phyloP scores from a whole-genome alignment of 2,113 vertebrate genomes.

The Ceyx melanurus region DNA sequence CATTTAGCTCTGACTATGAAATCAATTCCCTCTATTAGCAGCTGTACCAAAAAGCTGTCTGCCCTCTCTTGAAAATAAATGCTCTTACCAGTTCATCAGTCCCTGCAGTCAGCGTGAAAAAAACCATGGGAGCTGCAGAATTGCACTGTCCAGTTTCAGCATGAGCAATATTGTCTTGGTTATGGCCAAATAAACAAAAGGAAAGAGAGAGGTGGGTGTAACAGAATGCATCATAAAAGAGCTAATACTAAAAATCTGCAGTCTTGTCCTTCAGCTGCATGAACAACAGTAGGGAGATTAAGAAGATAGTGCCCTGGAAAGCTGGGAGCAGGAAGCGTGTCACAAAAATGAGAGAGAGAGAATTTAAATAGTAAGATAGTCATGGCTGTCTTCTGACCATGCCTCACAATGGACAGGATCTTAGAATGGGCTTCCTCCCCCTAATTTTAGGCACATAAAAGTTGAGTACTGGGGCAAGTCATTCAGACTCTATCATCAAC shows the following conservation, averaged over 20 bases:
- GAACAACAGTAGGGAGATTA: not conserved
- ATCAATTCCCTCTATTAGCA: constrained; percentile 51
- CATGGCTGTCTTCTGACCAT: not conserved
- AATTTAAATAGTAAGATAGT: not conserved
- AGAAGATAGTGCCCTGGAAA: not conserved
- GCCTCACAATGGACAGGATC: not conserved
- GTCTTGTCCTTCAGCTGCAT: not conserved
- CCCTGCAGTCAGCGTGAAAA: not conserved
- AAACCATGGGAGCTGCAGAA: not conserved
- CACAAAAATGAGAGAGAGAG: not conserved
- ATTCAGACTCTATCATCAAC: not conserved
- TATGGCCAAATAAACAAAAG: not conserved
- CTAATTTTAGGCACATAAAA: not conserved
- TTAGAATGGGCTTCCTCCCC: not conserved
- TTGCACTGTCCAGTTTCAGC: not conserved
- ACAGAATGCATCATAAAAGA: not conserved
- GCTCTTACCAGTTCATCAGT: not conserved
- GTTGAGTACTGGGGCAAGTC: not conserved
- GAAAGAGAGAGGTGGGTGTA: not conserved
- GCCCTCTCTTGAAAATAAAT: not conserved
- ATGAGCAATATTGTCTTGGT: not conserved
- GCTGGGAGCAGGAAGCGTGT: not conserved
- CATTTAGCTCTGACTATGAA: constrained; percentile 45
- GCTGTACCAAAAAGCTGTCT: constrained; percentile 9
- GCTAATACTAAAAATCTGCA: not conserved